Evolutionary conservation across 2,888 invertebrate species (phyloP).

Genomic region (Rapana venosa): DNA sequence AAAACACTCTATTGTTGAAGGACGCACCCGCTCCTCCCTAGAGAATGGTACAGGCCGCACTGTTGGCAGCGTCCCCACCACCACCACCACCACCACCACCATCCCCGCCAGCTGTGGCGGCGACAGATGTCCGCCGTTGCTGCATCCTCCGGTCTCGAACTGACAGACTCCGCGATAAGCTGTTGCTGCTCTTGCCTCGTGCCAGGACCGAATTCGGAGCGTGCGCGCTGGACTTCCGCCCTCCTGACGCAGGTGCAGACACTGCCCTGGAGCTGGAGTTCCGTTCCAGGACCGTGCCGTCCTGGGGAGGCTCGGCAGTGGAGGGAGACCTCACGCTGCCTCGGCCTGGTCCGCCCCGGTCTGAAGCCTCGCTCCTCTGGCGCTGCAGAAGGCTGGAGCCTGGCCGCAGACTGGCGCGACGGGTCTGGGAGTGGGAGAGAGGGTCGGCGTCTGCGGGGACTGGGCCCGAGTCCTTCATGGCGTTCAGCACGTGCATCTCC

Average conservation of each 20-base stretch:
- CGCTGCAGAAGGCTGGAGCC: not conserved
- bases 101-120: not conserved
- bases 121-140: not conserved
- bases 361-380: not conserved
- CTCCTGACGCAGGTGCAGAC: not conserved
- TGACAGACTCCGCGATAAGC: constrained; percentile 1
- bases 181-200: not conserved
- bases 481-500: constrained; percentile 29
- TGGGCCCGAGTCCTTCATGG: not conserved
- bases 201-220: not conserved
- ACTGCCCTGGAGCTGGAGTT: not conserved
- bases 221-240: not conserved
- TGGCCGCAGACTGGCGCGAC: not conserved
- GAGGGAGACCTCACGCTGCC: not conserved
- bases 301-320: not conserved
- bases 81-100: not conserved
- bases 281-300: too few relatives aligned
- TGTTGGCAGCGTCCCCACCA: not conserved
- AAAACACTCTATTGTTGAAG: too few relatives aligned
- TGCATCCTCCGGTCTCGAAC: not conserved
- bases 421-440: not conserved
- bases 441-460: not conserved
- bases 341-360: not conserved
- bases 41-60: constrained; percentile 23
- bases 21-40: not conserved